Evolutionary conservation across 2,797 vertebrate genomes (phyloP), one percentile per base, ranked within the genome.

Genomic region (Schizothorax lantsangensis): DNA sequence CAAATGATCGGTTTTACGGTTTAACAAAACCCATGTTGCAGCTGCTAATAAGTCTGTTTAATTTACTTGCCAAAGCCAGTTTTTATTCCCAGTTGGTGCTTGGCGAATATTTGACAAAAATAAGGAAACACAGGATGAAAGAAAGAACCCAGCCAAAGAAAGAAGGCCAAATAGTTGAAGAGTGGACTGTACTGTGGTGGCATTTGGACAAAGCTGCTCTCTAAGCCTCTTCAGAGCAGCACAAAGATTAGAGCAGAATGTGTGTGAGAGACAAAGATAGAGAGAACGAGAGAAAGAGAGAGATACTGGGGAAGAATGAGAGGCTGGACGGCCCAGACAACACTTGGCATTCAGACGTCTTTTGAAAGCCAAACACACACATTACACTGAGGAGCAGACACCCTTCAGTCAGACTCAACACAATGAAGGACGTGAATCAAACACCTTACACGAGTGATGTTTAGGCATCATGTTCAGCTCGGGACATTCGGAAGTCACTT

Each of bases 201-300:
- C 94, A 93, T 95, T 94, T 94, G 95, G 94, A 95, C 94, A 95
- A 96, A 96, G 95, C 94, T 92, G 94, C 94, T 69, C 66, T 69
- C 66, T 95, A 95, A 96, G 95, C 95, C 94, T 94, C 94, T 95
- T 93, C 94, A 95, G 95, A 89, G 93, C 92, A 94, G 93, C 93
- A 94, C 95, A 95, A 94, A 95, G 95, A 96, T 95, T 96, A 95
- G 94, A 92, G 77, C 92, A 91, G 91, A 95, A 95, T 95, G 94
- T 92, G 90, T 82, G 75, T 81, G 74, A 81, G 79, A 93, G 93
- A 93, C 93, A 95, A 93, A 93, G 95, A 95, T 94, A 79, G 84
- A 93, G 64, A 45, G 74, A 81, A 57, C 47, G 94, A 82, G 94
- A 94, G 95, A 95, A 94, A 83, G 62, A 94, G 95, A 95, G 94